A percentile compares a stretch with the other conserved stretches of the same genome.
phyloP scores from a whole-genome alignment of 2,113 vertebrate genomes.

The Pseudonaja textilis region DNA sequence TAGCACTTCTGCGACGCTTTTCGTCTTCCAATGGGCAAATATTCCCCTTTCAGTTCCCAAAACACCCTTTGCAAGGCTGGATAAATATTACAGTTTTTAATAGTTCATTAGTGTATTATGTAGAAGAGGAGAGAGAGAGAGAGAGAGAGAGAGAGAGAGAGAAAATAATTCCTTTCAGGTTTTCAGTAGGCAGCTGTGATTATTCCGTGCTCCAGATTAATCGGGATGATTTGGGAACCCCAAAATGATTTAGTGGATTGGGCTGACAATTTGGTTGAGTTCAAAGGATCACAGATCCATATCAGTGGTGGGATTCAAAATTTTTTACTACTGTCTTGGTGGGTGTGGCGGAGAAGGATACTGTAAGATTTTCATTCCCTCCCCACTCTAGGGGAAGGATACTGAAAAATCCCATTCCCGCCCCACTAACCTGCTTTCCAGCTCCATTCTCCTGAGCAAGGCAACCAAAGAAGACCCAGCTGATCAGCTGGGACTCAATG shows the following conservation, averaged over 20 bases:
- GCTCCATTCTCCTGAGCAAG: no score
- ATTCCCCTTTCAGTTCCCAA: slow-evolving; percentile 49
- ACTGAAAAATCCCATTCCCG: no score
- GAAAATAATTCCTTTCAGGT: background rate
- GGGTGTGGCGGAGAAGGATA: no score
- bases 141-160: no score
- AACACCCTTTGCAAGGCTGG: slow-evolving; percentile 27
- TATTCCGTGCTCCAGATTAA: background rate
- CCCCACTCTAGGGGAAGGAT: no score
- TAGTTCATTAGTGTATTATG: background rate
- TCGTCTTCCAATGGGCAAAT: slow-evolving; percentile 60
- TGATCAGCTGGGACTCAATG: no score
- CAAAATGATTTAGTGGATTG: background rate
- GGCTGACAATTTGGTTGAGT: background rate
- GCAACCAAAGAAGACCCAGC: no score
- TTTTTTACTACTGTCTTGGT: no score
- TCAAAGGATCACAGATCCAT: background rate
- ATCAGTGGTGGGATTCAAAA: no score
- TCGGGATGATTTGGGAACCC: background rate
- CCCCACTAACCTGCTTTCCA: no score
- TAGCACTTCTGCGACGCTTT: slow-evolving; percentile 49
- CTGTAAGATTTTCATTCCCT: no score
- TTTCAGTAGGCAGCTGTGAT: background rate
- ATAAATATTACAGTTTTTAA: slow-evolving; percentile 48
- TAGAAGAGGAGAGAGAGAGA: background rate